These are phyloP conservation scores for Aquatica leii DNA, from an alignment of 2,888 invertebrate genomes.

Conservation along the genomic window DNA sequence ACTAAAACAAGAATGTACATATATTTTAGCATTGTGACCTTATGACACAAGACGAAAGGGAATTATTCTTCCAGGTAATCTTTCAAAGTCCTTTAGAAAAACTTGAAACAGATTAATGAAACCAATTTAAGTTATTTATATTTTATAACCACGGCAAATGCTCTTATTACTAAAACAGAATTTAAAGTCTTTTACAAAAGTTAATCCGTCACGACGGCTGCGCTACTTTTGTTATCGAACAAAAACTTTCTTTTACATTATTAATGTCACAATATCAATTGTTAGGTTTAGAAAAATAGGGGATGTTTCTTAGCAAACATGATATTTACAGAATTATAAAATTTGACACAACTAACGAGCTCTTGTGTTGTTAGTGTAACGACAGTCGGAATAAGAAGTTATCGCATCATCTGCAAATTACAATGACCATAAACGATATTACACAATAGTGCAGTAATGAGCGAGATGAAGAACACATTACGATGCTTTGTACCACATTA, in stretches of 20 bases:
- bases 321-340: not conserved
- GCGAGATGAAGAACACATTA: conserved; percentile 56
- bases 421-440: conserved; percentile 53
- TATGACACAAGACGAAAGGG: no score
- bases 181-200: conserved; percentile 34
- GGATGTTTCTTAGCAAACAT: conserved; percentile 1
- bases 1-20: no score
- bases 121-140: conserved; percentile 20
- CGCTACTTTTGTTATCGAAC: conserved; percentile 50
- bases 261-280: conserved; percentile 45
- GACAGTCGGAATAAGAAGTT: conserved; percentile 45
- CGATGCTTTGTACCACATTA: conserved; percentile 51
- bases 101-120: conserved; percentile 23
- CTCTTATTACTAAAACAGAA: conserved; percentile 39
- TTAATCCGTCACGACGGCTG: conserved; percentile 46
- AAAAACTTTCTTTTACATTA: conserved; percentile 42
- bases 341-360: conserved; percentile 19
- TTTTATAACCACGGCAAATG: conserved; percentile 39
- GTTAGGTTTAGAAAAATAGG: conserved; percentile 13
- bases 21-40: no score
- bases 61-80: no score
- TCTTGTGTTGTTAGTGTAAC: conserved; percentile 17
- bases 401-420: conserved; percentile 51
- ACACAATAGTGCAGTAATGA: conserved; percentile 57
- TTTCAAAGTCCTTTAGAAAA: not conserved